Percentiles rank a stretch among this genome's conserved stretches.
Evolutionary conservation across 2,797 vertebrate genomes (phyloP).

Genomic region (Eidolon dupreanum): DNA sequence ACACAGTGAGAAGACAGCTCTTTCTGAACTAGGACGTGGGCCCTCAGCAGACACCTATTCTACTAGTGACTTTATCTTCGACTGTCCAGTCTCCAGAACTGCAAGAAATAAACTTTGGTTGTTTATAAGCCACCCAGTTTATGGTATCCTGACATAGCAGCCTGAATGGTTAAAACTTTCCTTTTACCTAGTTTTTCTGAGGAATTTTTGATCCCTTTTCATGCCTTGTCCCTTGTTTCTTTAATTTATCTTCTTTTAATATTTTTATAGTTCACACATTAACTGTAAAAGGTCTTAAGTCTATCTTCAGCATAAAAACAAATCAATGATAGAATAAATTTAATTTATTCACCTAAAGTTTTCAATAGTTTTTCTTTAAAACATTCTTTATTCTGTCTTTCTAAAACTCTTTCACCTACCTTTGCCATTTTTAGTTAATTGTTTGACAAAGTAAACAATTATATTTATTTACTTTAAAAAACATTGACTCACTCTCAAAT

Average conservation of each 20-base stretch:
- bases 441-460: conserved; percentile 7
- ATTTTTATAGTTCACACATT: background rate
- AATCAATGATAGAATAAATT: background rate
- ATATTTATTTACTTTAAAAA: conserved; percentile 36
- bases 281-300: background rate
- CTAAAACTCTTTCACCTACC: background rate
- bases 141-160: background rate
- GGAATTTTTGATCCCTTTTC: background rate
- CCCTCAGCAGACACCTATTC: background rate
- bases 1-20: background rate
- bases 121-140: background rate
- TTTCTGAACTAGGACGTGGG: background rate
- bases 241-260: background rate
- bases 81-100: background rate
- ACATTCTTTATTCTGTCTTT: background rate
- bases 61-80: background rate
- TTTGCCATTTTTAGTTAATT: background rate
- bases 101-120: background rate
- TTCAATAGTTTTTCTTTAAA: conserved; percentile 1
- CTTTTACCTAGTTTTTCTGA: background rate
- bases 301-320: background rate
- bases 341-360: conserved; percentile 16
- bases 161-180: background rate
- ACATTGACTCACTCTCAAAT: background rate
- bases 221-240: background rate